Evolutionary conservation across 2,797 vertebrate genomes (phyloP).

Genomic region (Myiothlypis chrysogaster): DNA sequence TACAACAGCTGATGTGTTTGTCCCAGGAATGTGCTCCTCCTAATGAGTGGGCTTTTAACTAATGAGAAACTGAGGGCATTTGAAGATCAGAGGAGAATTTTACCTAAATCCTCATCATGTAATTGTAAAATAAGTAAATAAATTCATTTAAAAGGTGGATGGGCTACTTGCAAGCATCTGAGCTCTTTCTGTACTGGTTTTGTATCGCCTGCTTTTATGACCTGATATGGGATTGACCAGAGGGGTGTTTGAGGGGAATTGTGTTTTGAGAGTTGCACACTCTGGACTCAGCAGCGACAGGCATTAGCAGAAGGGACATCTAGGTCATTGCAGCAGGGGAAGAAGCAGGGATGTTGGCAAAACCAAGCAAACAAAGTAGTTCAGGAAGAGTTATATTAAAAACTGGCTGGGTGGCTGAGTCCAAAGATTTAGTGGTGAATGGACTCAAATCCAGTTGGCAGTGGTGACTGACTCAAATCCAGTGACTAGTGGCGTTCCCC

Average conservation of each 20-base stretch:
- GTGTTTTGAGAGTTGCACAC: background rate
- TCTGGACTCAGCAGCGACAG: background rate
- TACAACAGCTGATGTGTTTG: constrained; percentile 35
- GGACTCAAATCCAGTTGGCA: background rate
- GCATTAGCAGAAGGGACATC: background rate
- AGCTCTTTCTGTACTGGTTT: background rate
- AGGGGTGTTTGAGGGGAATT: background rate
- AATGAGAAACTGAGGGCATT: constrained; percentile 37
- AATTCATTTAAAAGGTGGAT: background rate
- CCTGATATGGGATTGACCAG: background rate
- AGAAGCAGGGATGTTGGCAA: background rate
- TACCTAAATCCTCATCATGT: background rate
- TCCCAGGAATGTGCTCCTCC: constrained; percentile 32
- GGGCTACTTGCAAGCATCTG: background rate
- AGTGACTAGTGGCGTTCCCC: background rate
- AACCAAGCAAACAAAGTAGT: background rate
- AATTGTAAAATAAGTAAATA: background rate
- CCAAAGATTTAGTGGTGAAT: background rate
- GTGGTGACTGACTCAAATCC: too few species aligned
- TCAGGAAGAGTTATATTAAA: background rate
- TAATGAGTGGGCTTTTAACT: constrained; percentile 56
- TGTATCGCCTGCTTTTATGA: background rate
- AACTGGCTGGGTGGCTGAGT: background rate
- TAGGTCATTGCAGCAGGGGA: rapidly evolving
- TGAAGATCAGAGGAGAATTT: background rate